These are phyloP conservation scores for Entomyzon cyanotis DNA, from an alignment of 2,113 vertebrate species.

Conservation along the genomic window DNA sequence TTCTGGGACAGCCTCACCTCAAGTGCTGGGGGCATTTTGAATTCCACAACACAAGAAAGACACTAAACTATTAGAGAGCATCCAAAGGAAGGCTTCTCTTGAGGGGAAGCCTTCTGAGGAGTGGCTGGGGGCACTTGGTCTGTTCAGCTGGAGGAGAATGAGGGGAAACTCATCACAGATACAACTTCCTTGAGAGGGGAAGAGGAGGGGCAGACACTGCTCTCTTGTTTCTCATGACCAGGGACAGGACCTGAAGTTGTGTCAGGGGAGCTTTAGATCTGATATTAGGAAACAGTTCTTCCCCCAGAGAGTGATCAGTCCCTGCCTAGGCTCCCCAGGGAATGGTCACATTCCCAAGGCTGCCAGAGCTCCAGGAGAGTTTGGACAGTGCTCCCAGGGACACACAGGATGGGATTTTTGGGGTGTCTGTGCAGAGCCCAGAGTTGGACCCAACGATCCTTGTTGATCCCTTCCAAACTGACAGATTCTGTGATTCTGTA, in stretches of 20 bases:
- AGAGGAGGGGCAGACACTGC: not conserved
- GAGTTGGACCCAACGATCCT: not conserved
- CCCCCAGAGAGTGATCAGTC: not conserved
- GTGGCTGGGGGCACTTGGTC: rapidly evolving
- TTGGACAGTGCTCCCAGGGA: not conserved
- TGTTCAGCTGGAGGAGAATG: not conserved
- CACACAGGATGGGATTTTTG: not conserved
- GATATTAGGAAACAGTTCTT: not conserved
- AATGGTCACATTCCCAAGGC: rapidly evolving
- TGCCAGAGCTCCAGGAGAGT: not conserved
- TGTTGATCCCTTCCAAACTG: not conserved
- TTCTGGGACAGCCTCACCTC: too few relatives aligned
- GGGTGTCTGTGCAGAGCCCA: not conserved
- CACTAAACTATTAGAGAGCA: not conserved
- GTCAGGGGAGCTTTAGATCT: not conserved
- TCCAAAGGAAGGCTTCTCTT: not conserved
- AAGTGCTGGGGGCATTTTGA: not conserved
- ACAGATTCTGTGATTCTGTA: not conserved
- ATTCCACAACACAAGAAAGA: too few relatives aligned
- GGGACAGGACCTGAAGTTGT: not conserved
- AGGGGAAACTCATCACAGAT: too few relatives aligned
- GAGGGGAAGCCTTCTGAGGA: not conserved
- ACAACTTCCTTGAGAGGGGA: too few relatives aligned
- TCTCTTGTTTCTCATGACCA: not conserved
- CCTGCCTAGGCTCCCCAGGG: not conserved